Conservation (phyloP, 2,113 vertebrate species). For the Phylloscopus whistleri region DNA sequence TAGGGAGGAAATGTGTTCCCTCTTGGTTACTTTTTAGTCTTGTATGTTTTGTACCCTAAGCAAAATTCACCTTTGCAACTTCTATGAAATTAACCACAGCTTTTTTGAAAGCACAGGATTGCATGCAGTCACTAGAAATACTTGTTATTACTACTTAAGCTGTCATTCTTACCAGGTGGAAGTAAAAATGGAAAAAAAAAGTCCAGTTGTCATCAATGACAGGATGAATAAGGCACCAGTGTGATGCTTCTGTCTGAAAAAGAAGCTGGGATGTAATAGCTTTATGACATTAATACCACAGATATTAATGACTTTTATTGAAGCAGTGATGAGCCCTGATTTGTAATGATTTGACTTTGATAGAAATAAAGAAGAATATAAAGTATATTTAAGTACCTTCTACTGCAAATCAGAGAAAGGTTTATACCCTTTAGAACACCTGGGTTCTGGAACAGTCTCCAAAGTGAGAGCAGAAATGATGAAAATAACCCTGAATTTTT, state of each 20-base stretch:
- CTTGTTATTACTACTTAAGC: not conserved
- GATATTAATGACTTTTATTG: not conserved
- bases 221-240: not conserved
- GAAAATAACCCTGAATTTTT: not conserved
- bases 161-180: not conserved
- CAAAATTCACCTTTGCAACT: not conserved
- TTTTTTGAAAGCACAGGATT: not conserved
- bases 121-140: not conserved
- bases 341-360: not conserved
- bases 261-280: not conserved
- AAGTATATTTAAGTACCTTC: not conserved
- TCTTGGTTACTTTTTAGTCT: not conserved
- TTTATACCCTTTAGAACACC: not conserved
- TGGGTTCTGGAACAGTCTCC: not conserved
- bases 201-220: not conserved
- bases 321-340: not conserved
- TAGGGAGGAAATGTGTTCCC: not conserved
- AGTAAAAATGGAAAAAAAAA: not conserved
- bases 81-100: not conserved
- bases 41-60: not conserved
- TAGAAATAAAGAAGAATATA: not conserved
- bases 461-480: not conserved
- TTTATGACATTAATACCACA: not conserved
- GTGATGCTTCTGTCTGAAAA: not conserved
- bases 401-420: not conserved